Percentiles rank a stretch among this genome's conserved stretches.
Conservation (phyloP, 64 coral and sea anemone genomes). For the Stylophora pistillata region DNA sequence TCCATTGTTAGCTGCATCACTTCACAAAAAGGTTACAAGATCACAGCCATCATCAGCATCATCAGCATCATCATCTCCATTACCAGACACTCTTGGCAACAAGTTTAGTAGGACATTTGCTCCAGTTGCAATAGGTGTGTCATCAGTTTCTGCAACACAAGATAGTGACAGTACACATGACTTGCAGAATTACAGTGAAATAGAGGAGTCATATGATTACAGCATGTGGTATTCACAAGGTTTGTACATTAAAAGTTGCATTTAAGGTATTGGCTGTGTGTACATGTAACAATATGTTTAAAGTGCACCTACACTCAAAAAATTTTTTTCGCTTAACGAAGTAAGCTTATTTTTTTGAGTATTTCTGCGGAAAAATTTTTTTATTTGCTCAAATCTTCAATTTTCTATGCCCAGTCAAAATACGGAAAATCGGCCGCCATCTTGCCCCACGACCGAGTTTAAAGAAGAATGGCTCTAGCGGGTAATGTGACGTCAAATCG, state of each 20-base stretch:
- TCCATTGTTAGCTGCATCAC: conserved; percentile 88
- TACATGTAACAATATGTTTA: no score
- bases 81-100: conserved; percentile 30
- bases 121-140: conserved; percentile 1
- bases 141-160: conserved; percentile 11
- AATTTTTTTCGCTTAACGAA: no score
- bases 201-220: conserved; percentile 9
- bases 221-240: conserved; percentile 50
- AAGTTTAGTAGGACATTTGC: conserved; percentile 42
- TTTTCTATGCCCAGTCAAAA: no score
- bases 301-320: no score
- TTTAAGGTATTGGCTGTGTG: no score
- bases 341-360: no score
- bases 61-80: conserved; percentile 66
- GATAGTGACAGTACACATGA: not conserved
- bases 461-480: no score
- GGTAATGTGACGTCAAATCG: no score
- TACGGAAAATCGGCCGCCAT: no score
- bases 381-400: no score
- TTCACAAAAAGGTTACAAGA: conserved; percentile 62
- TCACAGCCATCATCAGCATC: conserved; percentile 55
- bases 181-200: not conserved
- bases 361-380: no score
- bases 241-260: not conserved
- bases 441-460: no score